These are phyloP conservation scores for Cladorhizidae sp. DNA, from an alignment of 37 sponge, comb jelly and placozoan genomes.

Conservation along the genomic window DNA sequence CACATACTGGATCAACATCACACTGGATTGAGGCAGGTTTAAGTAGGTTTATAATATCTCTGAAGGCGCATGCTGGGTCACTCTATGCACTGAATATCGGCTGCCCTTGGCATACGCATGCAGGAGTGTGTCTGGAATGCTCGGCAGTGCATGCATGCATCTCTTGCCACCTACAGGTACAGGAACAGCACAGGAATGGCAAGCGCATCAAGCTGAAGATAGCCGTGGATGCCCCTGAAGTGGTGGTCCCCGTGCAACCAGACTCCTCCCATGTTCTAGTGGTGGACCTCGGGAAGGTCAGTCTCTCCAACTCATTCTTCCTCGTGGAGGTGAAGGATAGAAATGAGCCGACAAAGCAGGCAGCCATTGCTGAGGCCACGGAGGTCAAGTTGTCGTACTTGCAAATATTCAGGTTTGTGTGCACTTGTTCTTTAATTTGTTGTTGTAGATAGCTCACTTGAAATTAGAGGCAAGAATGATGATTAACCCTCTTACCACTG, in stretches of 20 bases:
- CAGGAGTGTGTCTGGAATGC: too few relatives aligned
- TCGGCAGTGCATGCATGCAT: not conserved
- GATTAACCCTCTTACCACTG: too few relatives aligned
- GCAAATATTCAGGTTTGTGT: slow-evolving; percentile 35
- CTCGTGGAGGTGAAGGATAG: not conserved
- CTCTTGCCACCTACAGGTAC: slow-evolving; percentile 19
- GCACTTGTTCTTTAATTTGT: not conserved
- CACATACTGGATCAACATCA: too few relatives aligned
- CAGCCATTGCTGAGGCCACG: slow-evolving; percentile 39
- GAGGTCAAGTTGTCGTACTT: slow-evolving; percentile 26
- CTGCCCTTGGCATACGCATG: too few relatives aligned
- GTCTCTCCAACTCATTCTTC: slow-evolving; percentile 61
- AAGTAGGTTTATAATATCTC: too few relatives aligned
- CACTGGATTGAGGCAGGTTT: too few relatives aligned
- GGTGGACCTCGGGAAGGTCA: slow-evolving; percentile 54
- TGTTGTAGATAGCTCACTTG: too few relatives aligned
- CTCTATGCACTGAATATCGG: too few relatives aligned
- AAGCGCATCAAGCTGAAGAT: slow-evolving; percentile 54
- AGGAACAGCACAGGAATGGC: slow-evolving; percentile 34
- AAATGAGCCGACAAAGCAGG: not conserved
- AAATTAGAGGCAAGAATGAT: too few relatives aligned
- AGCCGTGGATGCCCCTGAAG: slow-evolving; percentile 56
- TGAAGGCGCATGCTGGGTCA: too few relatives aligned
- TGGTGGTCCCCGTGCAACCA: slow-evolving; percentile 54
- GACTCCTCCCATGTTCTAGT: slow-evolving; percentile 46